phyloP scores from a whole-genome alignment of 2,797 vertebrate species.

The Chaenodraco wilsoni region DNA sequence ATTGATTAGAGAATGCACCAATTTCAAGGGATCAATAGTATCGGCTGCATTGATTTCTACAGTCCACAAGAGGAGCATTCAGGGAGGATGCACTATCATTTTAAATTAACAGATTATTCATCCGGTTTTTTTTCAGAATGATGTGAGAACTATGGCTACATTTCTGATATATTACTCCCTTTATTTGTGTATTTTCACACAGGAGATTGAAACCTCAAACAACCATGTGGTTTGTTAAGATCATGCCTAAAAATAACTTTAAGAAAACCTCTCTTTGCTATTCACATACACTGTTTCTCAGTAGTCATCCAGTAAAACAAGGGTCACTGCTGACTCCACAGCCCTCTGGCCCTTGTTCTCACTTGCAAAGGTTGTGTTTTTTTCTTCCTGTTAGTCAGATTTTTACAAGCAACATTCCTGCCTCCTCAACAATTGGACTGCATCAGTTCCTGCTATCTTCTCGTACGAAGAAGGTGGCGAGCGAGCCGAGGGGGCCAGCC shows the following conservation, averaged over 20 bases:
- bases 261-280: background rate
- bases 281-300: background rate
- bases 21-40: slow-evolving; percentile 26
- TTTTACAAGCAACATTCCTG: slow-evolving; percentile 68
- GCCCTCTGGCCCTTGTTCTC: slow-evolving; percentile 14
- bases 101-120: background rate
- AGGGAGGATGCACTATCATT: slow-evolving; percentile 4
- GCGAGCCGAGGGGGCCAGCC: slow-evolving; percentile 71
- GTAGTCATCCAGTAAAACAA: background rate
- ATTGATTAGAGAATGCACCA: slow-evolving; percentile 16
- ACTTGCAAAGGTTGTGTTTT: slow-evolving; percentile 33
- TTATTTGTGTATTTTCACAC: background rate
- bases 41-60: slow-evolving; percentile 15
- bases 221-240: background rate
- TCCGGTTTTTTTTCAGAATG: background rate
- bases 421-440: slow-evolving; percentile 72
- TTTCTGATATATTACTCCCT: background rate
- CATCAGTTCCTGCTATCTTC: slow-evolving; percentile 79
- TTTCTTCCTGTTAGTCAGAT: slow-evolving; percentile 48
- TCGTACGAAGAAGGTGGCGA: slow-evolving; percentile 67
- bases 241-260: background rate
- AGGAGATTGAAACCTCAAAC: background rate
- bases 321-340: slow-evolving; percentile 11
- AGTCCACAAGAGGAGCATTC: slow-evolving; percentile 17
- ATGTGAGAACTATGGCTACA: background rate